Base-by-base conservation (phyloP, 2,888 invertebrate genomes). In the Lasius fuliginosus region DNA sequence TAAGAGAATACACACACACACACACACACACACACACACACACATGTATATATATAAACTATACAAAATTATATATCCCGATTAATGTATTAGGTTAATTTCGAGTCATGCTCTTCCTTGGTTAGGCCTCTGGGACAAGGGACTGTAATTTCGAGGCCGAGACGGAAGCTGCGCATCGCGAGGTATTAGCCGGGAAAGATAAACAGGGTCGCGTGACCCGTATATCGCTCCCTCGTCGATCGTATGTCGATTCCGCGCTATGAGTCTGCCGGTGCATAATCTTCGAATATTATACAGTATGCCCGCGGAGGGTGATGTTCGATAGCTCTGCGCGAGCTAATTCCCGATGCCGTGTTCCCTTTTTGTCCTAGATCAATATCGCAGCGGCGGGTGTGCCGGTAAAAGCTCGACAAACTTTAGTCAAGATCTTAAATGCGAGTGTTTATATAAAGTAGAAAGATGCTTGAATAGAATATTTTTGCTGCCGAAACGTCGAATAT, bases 161-260 rank as follows among this genome's bases (percentile, higher is more conserved):
- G 42, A 42, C 73, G 74, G 42, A 77, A 40, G n/a, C 83, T 46
- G 68, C 56, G 27, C 30, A 74, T 75, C 84, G 64, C 68, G 76
- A 74, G 82, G 87, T 84, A 91, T 91, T 91, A 91, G 89, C 82
- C 85, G 87, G 84, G 89, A 88, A 89, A 90, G 88, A 92, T 91
- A 92, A 92, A 92, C 91, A 92, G 71, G 86, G 92, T 90, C 92
- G 84, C 91, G 92, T 92, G 92, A 85, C 90, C 67, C 84, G 83
- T 85, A 87, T 81, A 85, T 88, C 82, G 74, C 74, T 74, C 84
- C 85, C 79, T 49, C 76, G 85, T 82, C 87, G 83, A 83, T 88
- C 76, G 76, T 81, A 76, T 60, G 79, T 76, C 85, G 82, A 83
- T 89, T 89, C 83, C 74, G 60, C 85, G 68, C 82, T 79, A 71